These are phyloP conservation scores for Mastomys natalensis DNA, from an alignment of 2,113 vertebrate species.

Conservation along the genomic window DNA sequence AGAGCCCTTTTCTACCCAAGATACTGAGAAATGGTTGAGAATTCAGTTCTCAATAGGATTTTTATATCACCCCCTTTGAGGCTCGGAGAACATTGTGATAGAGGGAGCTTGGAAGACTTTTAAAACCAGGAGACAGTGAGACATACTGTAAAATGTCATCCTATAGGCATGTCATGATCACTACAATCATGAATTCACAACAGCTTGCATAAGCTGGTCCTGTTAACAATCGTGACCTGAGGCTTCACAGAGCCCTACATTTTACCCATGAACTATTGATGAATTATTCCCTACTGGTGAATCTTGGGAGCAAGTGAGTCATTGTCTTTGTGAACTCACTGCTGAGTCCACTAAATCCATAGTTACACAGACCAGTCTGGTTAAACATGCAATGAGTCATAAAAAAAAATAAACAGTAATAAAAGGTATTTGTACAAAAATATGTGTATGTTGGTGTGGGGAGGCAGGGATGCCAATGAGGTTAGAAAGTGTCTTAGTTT, in stretches of 20 bases:
- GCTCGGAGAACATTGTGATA: neutral
- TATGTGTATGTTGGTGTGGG: neutral
- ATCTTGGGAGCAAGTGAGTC: neutral
- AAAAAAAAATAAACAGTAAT: neutral
- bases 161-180: neutral
- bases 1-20: neutral
- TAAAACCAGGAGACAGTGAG: neutral
- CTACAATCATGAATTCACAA: neutral
- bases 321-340: neutral
- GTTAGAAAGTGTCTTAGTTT: neutral
- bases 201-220: neutral
- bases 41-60: neutral
- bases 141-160: neutral
- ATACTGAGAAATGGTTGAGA: neutral
- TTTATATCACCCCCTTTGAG: neutral
- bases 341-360: neutral
- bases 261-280: neutral
- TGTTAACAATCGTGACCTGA: neutral
- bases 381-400: neutral
- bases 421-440: neutral
- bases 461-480: neutral
- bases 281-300: neutral
- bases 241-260: neutral
- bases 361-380: neutral
- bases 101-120: neutral